phyloP scores from a whole-genome alignment of 2,797 vertebrate genomes.

The Labroides dimidiatus region DNA sequence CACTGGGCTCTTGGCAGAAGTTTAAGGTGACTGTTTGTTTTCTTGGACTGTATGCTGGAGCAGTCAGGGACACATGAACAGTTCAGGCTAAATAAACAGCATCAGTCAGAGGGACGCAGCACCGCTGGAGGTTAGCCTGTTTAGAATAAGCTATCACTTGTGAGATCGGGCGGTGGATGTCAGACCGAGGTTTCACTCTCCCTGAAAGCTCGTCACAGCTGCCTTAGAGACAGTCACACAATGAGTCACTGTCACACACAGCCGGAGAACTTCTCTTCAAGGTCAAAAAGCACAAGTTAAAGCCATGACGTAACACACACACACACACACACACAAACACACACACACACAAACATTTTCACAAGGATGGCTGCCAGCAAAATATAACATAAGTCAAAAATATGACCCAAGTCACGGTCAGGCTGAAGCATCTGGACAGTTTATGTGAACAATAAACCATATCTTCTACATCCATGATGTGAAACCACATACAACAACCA shows the following conservation, averaged over 20 bases:
- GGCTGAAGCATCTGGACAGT: background rate
- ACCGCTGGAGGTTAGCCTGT: conserved; percentile 40
- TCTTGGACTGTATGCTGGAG: conserved; percentile 1
- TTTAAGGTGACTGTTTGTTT: conserved; percentile 45
- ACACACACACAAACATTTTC: background rate
- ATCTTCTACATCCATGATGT: background rate
- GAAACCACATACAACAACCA: background rate
- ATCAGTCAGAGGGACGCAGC: conserved; percentile 30
- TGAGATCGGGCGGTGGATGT: conserved; percentile 9
- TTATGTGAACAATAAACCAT: background rate
- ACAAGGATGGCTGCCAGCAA: background rate
- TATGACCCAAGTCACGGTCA: background rate
- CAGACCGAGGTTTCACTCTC: conserved; percentile 32
- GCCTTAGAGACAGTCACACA: conserved; percentile 40
- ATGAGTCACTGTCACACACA: conserved; percentile 60
- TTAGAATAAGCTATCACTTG: conserved; percentile 57
- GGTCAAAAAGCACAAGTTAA: conserved; percentile 50
- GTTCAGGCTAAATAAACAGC: conserved; percentile 38
- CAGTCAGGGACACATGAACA: background rate
- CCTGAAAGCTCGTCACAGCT: conserved; percentile 24
- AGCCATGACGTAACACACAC: conserved; percentile 17
- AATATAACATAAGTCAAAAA: background rate
- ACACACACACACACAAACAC: background rate
- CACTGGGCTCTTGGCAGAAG: conserved; percentile 29
- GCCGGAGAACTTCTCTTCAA: conserved; percentile 53